Percentiles rank a stretch among this genome's conserved stretches.
phyloP scores from a whole-genome alignment of 2,797 vertebrate genomes.

The Anniella stebbinsi region DNA sequence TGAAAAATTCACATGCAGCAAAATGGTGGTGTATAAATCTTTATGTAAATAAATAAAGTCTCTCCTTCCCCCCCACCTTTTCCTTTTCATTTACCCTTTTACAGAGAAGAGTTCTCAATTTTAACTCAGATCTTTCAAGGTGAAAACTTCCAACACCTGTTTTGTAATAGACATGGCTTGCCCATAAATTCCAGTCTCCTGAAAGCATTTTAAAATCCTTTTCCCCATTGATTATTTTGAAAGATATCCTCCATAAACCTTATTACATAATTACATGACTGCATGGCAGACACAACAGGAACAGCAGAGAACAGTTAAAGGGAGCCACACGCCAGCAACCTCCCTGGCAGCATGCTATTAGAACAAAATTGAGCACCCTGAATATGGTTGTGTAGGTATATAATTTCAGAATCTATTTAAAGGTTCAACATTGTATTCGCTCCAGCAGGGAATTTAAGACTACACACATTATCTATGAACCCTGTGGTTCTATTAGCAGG shows the following conservation, averaged over 20 bases:
- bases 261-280: neutral
- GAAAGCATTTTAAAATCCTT: slow-evolving; percentile 30
- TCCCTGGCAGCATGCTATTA: neutral
- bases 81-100: neutral
- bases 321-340: neutral
- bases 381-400: neutral
- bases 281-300: neutral
- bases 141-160: neutral
- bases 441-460: neutral
- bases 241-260: neutral
- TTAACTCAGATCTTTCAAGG: neutral
- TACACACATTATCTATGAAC: neutral
- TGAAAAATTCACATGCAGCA: neutral
- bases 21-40: too few species aligned
- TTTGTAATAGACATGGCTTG: slow-evolving; percentile 17
- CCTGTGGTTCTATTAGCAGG: too few species aligned
- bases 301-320: neutral
- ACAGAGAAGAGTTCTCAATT: rapidly evolving
- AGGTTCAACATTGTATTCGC: neutral
- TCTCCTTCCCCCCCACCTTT: neutral
- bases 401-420: neutral
- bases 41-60: neutral
- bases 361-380: neutral
- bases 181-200: slow-evolving; percentile 9
- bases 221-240: slow-evolving; percentile 22